Evolutionary conservation across 2,888 invertebrate genomes (phyloP), one percentile per base, ranked within the genome.

Genomic region (Agelastica alni): DNA sequence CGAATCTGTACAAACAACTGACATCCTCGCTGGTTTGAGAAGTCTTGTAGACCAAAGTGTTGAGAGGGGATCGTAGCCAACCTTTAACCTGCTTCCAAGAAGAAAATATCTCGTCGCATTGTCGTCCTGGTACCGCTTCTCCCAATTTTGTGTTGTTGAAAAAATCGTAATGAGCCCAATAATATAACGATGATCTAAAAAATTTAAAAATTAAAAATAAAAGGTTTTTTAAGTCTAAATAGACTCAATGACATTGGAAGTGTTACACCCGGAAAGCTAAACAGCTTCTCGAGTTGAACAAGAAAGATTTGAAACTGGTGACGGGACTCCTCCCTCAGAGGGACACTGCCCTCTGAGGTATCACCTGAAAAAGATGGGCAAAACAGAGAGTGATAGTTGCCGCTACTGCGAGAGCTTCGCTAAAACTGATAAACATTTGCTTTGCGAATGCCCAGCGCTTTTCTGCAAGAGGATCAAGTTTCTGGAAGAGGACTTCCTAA

Each of bases 141-240:
- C 94, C 94, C 61, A 89, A 88, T 45, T 88, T 86, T 0, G 91
- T 93, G 68, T 93, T 92, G 75, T 94, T 93, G 78, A 93, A 94
- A 80, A 93, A 94, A 71, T 94, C 93, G 70, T 93, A 94, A 72
- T 93, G 93, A 0, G 93, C 93, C 93, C 93, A 93, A 74, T 93
- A 94, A 77, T 94, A 93, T 9, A 95, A 80, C 0, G 93, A 93
- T n/a, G 93, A 93, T 0, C 86, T 86, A 73, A n/a, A 68, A 66
- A 42, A 28, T n/a, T 22, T 26, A 12, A 26, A 22, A 17, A 20
- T 20, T 18, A 28, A 42, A n/a, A n/a, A n/a, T n/a, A n/a, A n/a
- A n/a, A n/a, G n/a, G n/a, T n/a, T n/a, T n/a, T 31, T 10, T 7
- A 31, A 31, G 10, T 31, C n/a, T 28, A 32, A 31, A 30, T 12